Evolutionary conservation across 2,888 invertebrate genomes (phyloP), one percentile per base, ranked within the genome.

Genomic region (Catonia carolina): DNA sequence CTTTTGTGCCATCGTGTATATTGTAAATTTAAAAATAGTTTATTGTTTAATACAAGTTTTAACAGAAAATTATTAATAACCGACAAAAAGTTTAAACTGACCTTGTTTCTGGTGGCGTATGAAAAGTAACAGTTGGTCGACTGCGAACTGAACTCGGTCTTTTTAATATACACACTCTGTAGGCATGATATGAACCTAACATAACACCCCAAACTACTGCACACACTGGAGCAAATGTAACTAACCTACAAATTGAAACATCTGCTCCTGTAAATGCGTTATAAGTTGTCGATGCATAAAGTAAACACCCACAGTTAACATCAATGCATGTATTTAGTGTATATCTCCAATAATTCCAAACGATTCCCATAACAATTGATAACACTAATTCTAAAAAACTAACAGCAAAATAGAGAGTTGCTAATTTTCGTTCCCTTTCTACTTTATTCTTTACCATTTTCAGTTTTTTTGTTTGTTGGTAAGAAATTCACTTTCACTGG

Each of bases 341-440:
- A 20, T 45, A 22, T 18, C 22, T 45, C 45, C 45, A 45, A n/a
- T 45, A 45, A 23, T 27, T 12, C 45, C 45, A 45, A 6, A 45
- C 22, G n/a, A 45, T 45, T 22, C 22, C 20, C 10, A 45, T n/a
- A 1, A 45, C 2, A 12, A 10, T 45, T 8, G 23, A 45, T 2
- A 6, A 15, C 14, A 15, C 12, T 5, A 45, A 3, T 6, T 22
- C 14, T 14, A 14, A 22, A 14, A 20, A 18, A 23, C 2, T 27
- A 2, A 27, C 23, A 18, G 14, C 22, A 20, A 45, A 45, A n/a
- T 45, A 23, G 8, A 45, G n/a, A 10, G 22, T 45, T 23, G 45
- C 2, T n/a, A 45, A 22, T 8, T 14, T 7, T 14, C 22, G 7
- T n/a, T 45, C 45, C 10, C 18, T 22, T 22, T 23, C 14, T 18